Evolutionary conservation across 2,888 invertebrate species (phyloP).

Genomic region (Troides helena): DNA sequence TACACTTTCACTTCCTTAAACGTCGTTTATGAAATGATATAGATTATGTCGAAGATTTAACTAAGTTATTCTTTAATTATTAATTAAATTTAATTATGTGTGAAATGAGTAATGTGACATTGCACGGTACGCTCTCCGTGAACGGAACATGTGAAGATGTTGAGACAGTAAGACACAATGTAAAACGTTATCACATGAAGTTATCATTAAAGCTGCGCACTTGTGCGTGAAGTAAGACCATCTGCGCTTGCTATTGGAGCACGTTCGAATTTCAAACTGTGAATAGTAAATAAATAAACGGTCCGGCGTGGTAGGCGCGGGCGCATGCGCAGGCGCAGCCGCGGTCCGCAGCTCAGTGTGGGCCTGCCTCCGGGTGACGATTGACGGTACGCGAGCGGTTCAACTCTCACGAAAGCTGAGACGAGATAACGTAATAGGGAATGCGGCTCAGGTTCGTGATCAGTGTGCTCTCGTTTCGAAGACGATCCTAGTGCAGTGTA

Average conservation of each 20-base stretch:
- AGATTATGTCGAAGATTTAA: slow-evolving; percentile 1
- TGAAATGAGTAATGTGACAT: slow-evolving; percentile 2
- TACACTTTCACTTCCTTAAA: slow-evolving; percentile 62
- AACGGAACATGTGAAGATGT: slow-evolving; percentile 10
- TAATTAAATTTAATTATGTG: not conserved
- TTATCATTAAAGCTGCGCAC: slow-evolving; percentile 26
- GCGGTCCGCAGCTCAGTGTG: slow-evolving; percentile 55
- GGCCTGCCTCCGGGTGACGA: slow-evolving; percentile 62
- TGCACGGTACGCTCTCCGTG: slow-evolving; percentile 4
- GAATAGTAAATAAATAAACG: slow-evolving; percentile 73
- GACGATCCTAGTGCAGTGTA: slow-evolving; percentile 30
- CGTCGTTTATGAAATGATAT: slow-evolving; percentile 18
- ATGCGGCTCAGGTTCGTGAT: slow-evolving; percentile 39
- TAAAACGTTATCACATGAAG: slow-evolving; percentile 15
- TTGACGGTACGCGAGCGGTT: slow-evolving; percentile 62
- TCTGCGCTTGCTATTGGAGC: slow-evolving; percentile 67
- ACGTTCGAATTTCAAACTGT: slow-evolving; percentile 71
- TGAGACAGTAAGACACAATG: slow-evolving; percentile 3
- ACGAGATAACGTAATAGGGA: slow-evolving; percentile 45
- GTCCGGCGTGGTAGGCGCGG: slow-evolving; percentile 58
- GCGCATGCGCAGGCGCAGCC: slow-evolving; percentile 59
- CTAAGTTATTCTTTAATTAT: not conserved
- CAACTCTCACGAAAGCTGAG: slow-evolving; percentile 41
- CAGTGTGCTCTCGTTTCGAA: slow-evolving; percentile 36
- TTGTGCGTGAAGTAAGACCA: slow-evolving; percentile 38